Evolutionary conservation across 2,113 vertebrate genomes (phyloP).

Genomic region (Menidia beryllina): DNA sequence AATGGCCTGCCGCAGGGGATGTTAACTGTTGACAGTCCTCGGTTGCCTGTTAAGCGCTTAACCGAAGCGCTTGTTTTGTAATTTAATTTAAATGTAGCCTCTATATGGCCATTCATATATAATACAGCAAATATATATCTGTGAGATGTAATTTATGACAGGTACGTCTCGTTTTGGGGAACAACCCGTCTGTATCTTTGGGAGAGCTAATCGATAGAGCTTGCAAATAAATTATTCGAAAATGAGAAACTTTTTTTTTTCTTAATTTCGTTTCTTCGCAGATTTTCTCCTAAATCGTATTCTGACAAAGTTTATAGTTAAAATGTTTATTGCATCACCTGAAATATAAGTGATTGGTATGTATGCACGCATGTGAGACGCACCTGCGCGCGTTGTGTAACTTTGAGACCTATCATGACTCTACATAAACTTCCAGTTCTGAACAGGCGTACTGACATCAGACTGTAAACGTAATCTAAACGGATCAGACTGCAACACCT

Average conservation of each 20-base stretch:
- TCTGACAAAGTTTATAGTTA: too few species aligned
- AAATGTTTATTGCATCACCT: too few species aligned
- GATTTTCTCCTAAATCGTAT: too few species aligned
- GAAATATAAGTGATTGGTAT: neutral
- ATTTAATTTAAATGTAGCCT: neutral
- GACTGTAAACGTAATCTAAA: neutral
- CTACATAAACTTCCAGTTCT: neutral
- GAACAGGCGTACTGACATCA: neutral
- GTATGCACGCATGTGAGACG: conserved; percentile 4
- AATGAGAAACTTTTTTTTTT: too few species aligned
- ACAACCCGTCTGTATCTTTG: too few species aligned
- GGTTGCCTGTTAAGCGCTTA: conserved; percentile 12
- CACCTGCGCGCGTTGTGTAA: neutral
- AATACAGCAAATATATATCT: too few species aligned
- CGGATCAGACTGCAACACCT: conserved; percentile 24
- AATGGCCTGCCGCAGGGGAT: conserved; percentile 32
- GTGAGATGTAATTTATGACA: too few species aligned
- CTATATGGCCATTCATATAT: too few species aligned
- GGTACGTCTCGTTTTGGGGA: too few species aligned
- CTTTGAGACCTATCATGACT: neutral
- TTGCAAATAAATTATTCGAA: too few species aligned
- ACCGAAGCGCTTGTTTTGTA: neutral
- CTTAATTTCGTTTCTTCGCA: too few species aligned
- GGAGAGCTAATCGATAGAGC: too few species aligned
- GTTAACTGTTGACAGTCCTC: conserved; percentile 47